These are phyloP conservation scores for Dryomyza anilis DNA, from an alignment of 2,888 invertebrate genomes.

Conservation along the genomic window DNA sequence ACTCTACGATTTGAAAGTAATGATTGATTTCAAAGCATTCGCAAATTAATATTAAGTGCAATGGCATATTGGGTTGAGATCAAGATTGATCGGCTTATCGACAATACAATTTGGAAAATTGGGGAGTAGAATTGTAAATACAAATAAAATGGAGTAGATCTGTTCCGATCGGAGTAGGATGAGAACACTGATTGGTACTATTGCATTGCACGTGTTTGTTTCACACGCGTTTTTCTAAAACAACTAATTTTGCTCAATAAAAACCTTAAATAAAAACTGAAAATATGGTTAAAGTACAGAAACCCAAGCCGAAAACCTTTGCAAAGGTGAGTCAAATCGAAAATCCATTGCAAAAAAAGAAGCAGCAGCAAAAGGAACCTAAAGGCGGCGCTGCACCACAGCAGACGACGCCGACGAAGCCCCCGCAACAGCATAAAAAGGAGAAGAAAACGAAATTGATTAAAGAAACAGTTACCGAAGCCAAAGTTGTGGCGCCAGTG, in stretches of 20 bases:
- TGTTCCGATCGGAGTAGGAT: too few species aligned
- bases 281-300: conserved; percentile 39
- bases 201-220: not conserved
- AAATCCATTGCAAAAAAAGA: conserved; percentile 10
- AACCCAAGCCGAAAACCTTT: conserved; percentile 30
- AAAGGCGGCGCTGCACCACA: not conserved
- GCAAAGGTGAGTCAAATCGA: not conserved
- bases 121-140: too few species aligned
- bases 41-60: too few species aligned
- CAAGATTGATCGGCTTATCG: too few species aligned
- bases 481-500: conserved; percentile 3
- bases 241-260: not conserved
- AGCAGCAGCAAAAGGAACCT: not conserved
- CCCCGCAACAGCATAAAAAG: not conserved
- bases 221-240: not conserved
- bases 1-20: too few species aligned
- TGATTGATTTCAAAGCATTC: too few species aligned
- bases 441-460: conserved; percentile 13
- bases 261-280: not conserved
- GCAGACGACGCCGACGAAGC: not conserved
- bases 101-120: too few species aligned
- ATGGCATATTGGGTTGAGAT: too few species aligned
- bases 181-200: too few species aligned
- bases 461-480: conserved; percentile 1
- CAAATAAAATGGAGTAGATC: too few species aligned